phyloP scores from a whole-genome alignment of 2,888 invertebrate genomes.

The Branchipolynoe longqiensis region DNA sequence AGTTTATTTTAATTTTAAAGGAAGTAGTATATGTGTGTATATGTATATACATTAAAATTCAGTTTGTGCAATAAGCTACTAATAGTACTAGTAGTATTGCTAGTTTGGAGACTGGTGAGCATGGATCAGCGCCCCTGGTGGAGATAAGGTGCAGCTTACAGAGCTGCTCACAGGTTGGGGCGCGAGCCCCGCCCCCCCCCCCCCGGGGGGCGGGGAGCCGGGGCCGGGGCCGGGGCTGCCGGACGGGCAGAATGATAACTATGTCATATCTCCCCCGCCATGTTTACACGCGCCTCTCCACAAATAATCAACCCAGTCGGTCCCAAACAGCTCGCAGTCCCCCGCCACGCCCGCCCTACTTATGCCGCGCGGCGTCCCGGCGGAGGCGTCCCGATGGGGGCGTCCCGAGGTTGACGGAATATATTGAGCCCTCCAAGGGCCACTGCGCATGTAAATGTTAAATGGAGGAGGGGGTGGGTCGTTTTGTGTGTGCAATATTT shows the following conservation, averaged over 20 bases:
- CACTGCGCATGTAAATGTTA: conserved; percentile 47
- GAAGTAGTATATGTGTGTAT: too few species aligned
- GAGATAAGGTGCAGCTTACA: not conserved
- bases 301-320: conserved; percentile 40
- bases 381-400: too few species aligned
- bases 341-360: conserved; percentile 9
- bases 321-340: not conserved
- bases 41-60: too few species aligned
- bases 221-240: not conserved
- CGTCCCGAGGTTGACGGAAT: conserved; percentile 36
- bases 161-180: conserved; percentile 6
- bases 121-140: not conserved
- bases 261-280: conserved; percentile 33
- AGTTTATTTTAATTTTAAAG: too few species aligned
- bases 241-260: conserved; percentile 42
- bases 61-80: too few species aligned
- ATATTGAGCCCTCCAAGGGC: conserved; percentile 3
- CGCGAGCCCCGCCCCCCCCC: too few species aligned
- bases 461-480: too few species aligned
- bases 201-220: not conserved
- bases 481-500: conserved; percentile 13
- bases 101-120: not conserved
- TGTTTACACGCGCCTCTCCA: conserved; percentile 40
- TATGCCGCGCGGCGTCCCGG: too few species aligned
- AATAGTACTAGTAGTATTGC: too few species aligned